Conservation (phyloP, 2,113 vertebrate genomes). For the Stercorarius parasiticus region DNA sequence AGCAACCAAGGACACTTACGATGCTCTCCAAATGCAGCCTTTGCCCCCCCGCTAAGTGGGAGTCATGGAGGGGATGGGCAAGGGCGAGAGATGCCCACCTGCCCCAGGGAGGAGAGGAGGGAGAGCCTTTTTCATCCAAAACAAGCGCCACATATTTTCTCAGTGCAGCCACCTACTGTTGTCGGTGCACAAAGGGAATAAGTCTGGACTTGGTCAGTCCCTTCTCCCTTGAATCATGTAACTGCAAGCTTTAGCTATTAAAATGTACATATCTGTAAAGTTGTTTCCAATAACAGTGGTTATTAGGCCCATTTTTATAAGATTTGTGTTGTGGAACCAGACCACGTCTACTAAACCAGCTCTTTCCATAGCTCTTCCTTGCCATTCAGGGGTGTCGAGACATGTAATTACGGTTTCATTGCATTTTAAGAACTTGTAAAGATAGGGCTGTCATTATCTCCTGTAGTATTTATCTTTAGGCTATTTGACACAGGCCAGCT, state of each 20-base stretch:
- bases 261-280: slow-evolving; percentile 57
- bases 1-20: slow-evolving; percentile 88
- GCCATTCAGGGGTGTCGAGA: neutral
- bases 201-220: neutral
- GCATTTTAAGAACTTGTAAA: neutral
- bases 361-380: neutral
- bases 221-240: neutral
- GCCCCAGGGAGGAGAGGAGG: neutral
- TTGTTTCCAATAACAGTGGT: neutral
- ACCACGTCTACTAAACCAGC: neutral
- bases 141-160: neutral
- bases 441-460: neutral
- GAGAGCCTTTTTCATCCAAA: neutral
- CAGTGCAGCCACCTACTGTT: neutral
- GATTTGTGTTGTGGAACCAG: neutral
- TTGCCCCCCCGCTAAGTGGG: slow-evolving; percentile 68
- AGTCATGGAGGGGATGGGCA: neutral
- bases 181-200: neutral
- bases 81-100: neutral
- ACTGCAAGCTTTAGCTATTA: neutral
- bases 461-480: slow-evolving; percentile 13
- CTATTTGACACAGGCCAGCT: neutral
- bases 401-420: neutral
- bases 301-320: neutral
- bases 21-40: slow-evolving; percentile 86